Conservation (phyloP, 2,797 vertebrate species). For the Champsocephalus esox region DNA sequence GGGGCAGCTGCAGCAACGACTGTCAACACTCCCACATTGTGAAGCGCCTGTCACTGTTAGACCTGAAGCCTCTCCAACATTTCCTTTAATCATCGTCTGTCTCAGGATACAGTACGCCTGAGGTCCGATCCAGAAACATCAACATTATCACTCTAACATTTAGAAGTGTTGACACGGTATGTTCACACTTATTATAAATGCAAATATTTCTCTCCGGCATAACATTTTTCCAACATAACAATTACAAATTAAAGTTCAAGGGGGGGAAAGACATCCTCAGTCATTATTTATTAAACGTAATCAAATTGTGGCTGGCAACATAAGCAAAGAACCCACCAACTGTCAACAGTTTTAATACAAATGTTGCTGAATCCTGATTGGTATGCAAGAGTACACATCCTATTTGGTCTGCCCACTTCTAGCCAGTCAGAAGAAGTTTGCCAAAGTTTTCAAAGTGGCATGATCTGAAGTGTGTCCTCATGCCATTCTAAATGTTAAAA, state of each 20-base stretch:
- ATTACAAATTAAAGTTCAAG: background rate
- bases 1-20: slow-evolving; percentile 12
- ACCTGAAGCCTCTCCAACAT: slow-evolving; percentile 2
- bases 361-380: background rate
- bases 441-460: background rate
- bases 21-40: slow-evolving; percentile 31
- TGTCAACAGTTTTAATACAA: background rate
- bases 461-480: background rate
- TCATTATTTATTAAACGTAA: background rate
- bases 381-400: too few relatives aligned
- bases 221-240: background rate
- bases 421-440: too few relatives aligned
- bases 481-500: background rate
- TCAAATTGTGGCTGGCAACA: background rate
- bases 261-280: background rate
- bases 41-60: slow-evolving; percentile 25
- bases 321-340: slow-evolving; percentile 2
- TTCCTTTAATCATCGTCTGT: too few relatives aligned
- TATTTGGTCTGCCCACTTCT: too few relatives aligned
- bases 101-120: too few relatives aligned
- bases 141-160: background rate
- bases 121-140: background rate
- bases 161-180: background rate
- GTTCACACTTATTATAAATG: too few relatives aligned
- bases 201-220: background rate